Evolutionary conservation across 2,113 vertebrate species (phyloP).

Genomic region (Lophotis ruficrista): DNA sequence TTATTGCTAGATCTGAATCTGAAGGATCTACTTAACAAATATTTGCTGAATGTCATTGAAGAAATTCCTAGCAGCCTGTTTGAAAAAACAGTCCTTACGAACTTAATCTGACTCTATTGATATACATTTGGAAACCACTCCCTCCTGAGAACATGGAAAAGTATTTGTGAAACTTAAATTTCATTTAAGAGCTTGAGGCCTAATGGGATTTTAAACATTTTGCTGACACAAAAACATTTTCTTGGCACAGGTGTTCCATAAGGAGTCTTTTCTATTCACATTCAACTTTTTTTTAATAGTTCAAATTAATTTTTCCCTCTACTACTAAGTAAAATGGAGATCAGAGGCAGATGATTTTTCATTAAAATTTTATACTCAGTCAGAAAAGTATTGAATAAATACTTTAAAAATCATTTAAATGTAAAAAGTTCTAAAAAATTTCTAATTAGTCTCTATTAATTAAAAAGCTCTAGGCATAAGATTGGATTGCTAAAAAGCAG

Average conservation of each 20-base stretch:
- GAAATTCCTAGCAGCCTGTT: not conserved
- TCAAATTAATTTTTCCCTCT: not conserved
- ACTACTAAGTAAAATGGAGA: not conserved
- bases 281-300: not conserved
- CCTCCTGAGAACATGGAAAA: not conserved
- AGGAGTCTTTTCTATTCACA: not conserved
- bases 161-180: not conserved
- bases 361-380: not conserved
- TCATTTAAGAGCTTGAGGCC: not conserved
- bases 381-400: not conserved
- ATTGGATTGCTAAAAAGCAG: not conserved
- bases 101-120: not conserved
- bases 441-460: not conserved
- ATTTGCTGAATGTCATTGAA: not conserved
- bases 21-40: not conserved
- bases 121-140: not conserved
- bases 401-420: not conserved
- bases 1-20: not conserved
- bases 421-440: not conserved
- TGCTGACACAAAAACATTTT: not conserved
- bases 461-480: not conserved
- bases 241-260: rapidly evolving
- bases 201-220: not conserved
- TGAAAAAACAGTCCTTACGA: not conserved
- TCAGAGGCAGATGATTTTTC: not conserved